Evolutionary conservation across 2,797 vertebrate genomes (phyloP).

Genomic region (Mergus octosetaceus): DNA sequence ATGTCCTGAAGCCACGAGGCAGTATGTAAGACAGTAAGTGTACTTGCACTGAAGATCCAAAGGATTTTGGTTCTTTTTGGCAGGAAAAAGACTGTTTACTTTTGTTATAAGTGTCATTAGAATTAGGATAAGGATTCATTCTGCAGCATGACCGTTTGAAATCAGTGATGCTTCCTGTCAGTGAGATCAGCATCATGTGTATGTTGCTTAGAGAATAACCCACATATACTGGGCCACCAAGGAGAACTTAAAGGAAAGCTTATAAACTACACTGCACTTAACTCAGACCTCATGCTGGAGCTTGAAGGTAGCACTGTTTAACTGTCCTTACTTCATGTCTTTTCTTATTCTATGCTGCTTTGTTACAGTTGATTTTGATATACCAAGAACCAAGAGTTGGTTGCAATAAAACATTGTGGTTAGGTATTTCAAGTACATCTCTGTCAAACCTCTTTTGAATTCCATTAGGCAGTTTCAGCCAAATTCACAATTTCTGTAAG

Average conservation of each 20-base stretch:
- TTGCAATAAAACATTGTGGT: neutral
- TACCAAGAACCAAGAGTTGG: slow-evolving; percentile 47
- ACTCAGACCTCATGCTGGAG: neutral
- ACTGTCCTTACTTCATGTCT: neutral
- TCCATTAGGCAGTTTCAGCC: neutral
- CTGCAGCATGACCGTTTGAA: neutral
- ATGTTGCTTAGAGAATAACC: neutral
- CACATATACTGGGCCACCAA: neutral
- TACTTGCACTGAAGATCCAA: neutral
- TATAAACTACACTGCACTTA: neutral
- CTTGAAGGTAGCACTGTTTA: neutral
- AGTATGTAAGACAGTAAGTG: neutral
- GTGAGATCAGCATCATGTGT: neutral
- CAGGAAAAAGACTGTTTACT: neutral
- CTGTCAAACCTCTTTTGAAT: neutral
- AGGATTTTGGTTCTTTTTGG: neutral
- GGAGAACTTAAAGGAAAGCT: neutral
- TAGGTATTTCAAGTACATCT: neutral
- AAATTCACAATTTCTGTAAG: neutral
- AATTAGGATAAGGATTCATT: neutral
- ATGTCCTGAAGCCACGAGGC: neutral
- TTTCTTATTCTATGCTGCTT: neutral
- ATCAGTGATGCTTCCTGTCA: neutral
- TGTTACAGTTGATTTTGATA: neutral
- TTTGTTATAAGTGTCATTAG: neutral